These are phyloP conservation scores for Hemicordylus capensis DNA, from an alignment of 2,113 vertebrate genomes.

Conservation along the genomic window DNA sequence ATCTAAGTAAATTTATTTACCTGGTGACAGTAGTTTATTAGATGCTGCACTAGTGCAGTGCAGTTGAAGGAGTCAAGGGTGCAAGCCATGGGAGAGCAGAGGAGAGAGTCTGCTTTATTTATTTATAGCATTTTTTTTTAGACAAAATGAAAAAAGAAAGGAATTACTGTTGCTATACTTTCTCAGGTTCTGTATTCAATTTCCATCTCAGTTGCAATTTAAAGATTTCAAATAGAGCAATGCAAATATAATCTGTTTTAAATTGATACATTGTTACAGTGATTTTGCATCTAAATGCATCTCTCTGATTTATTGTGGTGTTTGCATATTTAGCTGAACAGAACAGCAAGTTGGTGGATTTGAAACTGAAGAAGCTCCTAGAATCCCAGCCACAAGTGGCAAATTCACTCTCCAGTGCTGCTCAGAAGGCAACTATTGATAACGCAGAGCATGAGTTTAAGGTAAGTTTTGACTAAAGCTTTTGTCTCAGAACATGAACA, in stretches of 20 bases:
- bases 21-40: neutral
- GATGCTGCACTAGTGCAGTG: too few relatives aligned
- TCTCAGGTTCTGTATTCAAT: neutral
- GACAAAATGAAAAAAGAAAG: too few relatives aligned
- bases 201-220: conserved; percentile 31
- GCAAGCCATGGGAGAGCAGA: neutral
- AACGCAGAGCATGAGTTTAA: conserved; percentile 76
- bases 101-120: neutral
- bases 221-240: conserved; percentile 41
- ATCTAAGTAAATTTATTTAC: neutral
- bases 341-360: conserved; percentile 88
- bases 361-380: conserved; percentile 90
- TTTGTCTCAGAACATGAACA: conserved; percentile 46
- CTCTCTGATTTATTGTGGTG: conserved; percentile 64
- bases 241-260: conserved; percentile 56
- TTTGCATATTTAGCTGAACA: conserved; percentile 84
- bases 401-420: conserved; percentile 74
- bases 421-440: conserved; percentile 75
- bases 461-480: conserved; percentile 73
- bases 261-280: conserved; percentile 57
- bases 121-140: too few relatives aligned
- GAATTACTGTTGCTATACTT: neutral
- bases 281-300: conserved; percentile 60
- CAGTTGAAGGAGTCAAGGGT: neutral
- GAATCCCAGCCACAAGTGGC: conserved; percentile 87